These are phyloP conservation scores for Eilema griseolum DNA, from an alignment of 2,888 invertebrate genomes.

Conservation along the genomic window DNA sequence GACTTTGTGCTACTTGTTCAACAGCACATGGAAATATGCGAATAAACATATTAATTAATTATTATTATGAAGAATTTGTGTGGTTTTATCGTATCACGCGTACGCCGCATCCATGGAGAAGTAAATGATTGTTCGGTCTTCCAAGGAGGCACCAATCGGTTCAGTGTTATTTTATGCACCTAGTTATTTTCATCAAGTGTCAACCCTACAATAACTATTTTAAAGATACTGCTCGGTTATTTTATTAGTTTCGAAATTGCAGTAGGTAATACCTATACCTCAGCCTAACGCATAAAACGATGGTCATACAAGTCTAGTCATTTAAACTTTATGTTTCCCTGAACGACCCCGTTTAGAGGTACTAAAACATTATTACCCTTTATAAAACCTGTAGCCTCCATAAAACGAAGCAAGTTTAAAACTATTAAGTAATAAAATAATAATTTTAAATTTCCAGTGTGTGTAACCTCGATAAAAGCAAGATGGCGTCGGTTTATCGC, in stretches of 20 bases:
- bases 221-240: too few relatives aligned
- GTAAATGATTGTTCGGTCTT: too few relatives aligned
- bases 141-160: too few relatives aligned
- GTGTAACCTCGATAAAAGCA: slow-evolving; percentile 81
- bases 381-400: slow-evolving; percentile 25
- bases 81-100: too few relatives aligned
- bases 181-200: too few relatives aligned
- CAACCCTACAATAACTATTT: too few relatives aligned
- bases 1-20: too few relatives aligned
- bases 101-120: too few relatives aligned
- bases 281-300: background rate
- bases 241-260: background rate
- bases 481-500: slow-evolving; percentile 83
- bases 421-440: slow-evolving; percentile 65
- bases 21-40: too few relatives aligned
- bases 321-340: background rate
- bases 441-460: slow-evolving; percentile 78
- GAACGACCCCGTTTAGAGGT: background rate
- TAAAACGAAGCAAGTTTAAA: slow-evolving; percentile 47
- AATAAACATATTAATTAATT: too few relatives aligned
- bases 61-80: too few relatives aligned
- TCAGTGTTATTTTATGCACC: too few relatives aligned
- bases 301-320: background rate
- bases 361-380: slow-evolving; percentile 11
- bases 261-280: background rate